These are phyloP conservation scores for Bombus confusus DNA, from an alignment of 1,140 invertebrate genomes.

Conservation along the genomic window DNA sequence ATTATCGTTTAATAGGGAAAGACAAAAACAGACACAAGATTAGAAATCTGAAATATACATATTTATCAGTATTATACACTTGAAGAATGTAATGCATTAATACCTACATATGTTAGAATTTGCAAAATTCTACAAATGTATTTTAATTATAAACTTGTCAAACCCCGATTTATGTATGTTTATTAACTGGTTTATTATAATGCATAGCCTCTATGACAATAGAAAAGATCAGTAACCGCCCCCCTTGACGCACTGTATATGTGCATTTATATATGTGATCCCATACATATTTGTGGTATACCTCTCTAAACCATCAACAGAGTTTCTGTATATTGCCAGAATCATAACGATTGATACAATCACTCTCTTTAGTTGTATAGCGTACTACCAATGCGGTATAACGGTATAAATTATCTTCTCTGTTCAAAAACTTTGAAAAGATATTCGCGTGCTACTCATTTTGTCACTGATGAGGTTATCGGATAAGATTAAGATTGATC, in stretches of 20 bases:
- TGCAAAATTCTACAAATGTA: constrained; percentile 45
- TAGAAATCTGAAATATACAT: constrained; percentile 59
- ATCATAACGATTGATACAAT: constrained; percentile 71
- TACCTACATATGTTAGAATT: constrained; percentile 26
- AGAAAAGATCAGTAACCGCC: constrained; percentile 38
- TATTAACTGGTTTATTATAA: constrained; percentile 43
- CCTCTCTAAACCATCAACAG: constrained; percentile 48
- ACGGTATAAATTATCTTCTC: constrained; percentile 45
- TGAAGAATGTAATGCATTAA: constrained; percentile 35
- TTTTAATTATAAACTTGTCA: constrained; percentile 33
- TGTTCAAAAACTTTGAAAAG: constrained; percentile 55
- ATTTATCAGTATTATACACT: constrained; percentile 58
- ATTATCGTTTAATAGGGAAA: constrained; percentile 30
- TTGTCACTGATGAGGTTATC: constrained; percentile 44
- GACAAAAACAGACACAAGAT: constrained; percentile 45
- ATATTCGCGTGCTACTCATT: constrained; percentile 26
- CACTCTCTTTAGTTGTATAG: constrained; percentile 44
- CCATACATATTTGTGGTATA: constrained; percentile 36
- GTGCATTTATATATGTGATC: constrained; percentile 29
- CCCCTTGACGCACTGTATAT: constrained; percentile 13
- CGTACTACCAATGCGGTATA: constrained; percentile 53
- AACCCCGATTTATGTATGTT: constrained; percentile 30
- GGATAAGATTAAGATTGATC: not conserved
- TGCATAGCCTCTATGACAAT: constrained; percentile 43
- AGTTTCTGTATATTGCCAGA: constrained; percentile 56